Conservation (phyloP, 2,888 invertebrate genomes). For the Gymnosoma rotundatum region DNA sequence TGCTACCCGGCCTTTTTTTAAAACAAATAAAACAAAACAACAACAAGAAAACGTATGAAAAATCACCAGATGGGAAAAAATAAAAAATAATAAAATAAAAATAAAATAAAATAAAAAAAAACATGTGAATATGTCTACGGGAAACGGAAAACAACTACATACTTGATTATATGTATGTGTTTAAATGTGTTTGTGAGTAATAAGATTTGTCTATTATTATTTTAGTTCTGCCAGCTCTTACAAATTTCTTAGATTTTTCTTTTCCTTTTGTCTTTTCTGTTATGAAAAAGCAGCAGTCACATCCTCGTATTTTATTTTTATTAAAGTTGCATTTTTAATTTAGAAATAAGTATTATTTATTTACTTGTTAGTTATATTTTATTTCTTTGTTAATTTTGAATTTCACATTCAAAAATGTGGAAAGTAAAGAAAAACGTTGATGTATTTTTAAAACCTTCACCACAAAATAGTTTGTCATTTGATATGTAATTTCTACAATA, state of each 20-base stretch:
- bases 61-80: neutral
- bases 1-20: slow-evolving; percentile 9
- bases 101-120: neutral
- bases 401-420: no score
- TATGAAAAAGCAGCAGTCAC: slow-evolving; percentile 19
- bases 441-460: no score
- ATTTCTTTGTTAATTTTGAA: no score
- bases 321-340: slow-evolving; percentile 16
- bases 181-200: neutral
- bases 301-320: neutral
- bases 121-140: slow-evolving; percentile 14
- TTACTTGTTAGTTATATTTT: slow-evolving; percentile 11
- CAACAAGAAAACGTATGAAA: neutral
- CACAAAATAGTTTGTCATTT: no score
- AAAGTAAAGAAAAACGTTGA: no score
- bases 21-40: slow-evolving; percentile 35
- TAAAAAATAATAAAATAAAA: no score
- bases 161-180: no score
- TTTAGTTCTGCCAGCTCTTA: neutral
- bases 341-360: neutral
- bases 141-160: slow-evolving; percentile 25
- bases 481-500: no score
- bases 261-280: neutral
- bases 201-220: neutral
- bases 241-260: slow-evolving; percentile 22